These are phyloP conservation scores for Peromyscus nudipes DNA, from an alignment of 2,797 vertebrate genomes.

Conservation along the genomic window DNA sequence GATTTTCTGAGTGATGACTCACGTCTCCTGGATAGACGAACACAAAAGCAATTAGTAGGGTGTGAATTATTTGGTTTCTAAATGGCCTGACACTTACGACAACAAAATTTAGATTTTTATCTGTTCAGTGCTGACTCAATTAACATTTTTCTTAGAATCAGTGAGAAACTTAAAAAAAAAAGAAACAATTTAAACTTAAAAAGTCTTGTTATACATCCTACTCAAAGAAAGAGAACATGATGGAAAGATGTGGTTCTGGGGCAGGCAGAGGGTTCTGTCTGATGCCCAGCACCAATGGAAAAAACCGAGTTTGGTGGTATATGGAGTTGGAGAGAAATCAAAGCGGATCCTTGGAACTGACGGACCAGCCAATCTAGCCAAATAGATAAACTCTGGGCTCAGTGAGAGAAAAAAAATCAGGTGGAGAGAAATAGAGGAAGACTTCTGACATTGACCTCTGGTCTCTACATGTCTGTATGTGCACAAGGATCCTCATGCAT, in stretches of 20 bases:
- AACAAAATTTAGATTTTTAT: conserved; percentile 87
- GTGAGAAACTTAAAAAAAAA: conserved; percentile 18
- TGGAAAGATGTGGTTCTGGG: not conserved
- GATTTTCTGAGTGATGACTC: conserved; percentile 87
- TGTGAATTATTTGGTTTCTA: conserved; percentile 89
- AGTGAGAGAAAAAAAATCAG: not conserved
- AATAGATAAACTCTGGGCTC: not conserved
- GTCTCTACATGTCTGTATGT: not conserved
- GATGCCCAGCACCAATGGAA: too few relatives aligned
- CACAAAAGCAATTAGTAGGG: conserved; percentile 89
- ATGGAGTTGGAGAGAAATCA: not conserved
- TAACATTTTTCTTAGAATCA: conserved; percentile 64
- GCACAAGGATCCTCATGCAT: not conserved
- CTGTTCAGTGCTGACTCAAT: conserved; percentile 83
- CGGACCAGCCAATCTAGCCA: not conserved
- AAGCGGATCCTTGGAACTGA: not conserved
- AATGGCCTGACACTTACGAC: conserved; percentile 88
- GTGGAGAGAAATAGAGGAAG: not conserved
- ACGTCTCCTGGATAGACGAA: conserved; percentile 87
- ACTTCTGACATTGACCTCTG: not conserved
- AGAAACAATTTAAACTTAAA: not conserved
- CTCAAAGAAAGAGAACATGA: conserved; percentile 55
- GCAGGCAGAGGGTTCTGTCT: too few relatives aligned
- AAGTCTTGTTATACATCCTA: conserved; percentile 26
- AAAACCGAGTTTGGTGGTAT: not conserved